Conservation (phyloP, 2,888 invertebrate genomes). For the Cordilura impudica region DNA sequence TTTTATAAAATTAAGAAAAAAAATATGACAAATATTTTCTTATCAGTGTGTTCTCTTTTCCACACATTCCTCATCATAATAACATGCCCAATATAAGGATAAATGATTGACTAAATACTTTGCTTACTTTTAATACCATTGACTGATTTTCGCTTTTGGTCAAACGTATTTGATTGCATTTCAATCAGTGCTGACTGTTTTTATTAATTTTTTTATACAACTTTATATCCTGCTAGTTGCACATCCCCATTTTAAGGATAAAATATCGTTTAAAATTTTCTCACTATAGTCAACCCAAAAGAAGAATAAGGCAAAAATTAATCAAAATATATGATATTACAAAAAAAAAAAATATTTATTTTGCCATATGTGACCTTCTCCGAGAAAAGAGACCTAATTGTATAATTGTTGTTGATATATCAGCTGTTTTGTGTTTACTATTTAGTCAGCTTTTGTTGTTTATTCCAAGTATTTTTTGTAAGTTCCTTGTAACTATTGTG, state of each 20-base stretch:
- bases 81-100: conserved; percentile 41
- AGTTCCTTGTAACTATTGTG: too few relatives aligned
- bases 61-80: conserved; percentile 38
- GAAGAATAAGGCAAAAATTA: conserved; percentile 65
- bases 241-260: conserved; percentile 30
- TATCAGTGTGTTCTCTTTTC: conserved; percentile 10
- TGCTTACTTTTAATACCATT: conserved; percentile 46
- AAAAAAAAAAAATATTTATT: conserved; percentile 65
- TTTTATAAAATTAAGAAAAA: too few relatives aligned
- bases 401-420: too few relatives aligned
- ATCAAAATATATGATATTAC: conserved; percentile 73
- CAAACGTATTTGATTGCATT: conserved; percentile 56
- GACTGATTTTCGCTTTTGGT: conserved; percentile 38
- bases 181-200: conserved; percentile 39
- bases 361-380: conserved; percentile 59
- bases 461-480: too few relatives aligned
- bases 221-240: conserved; percentile 56
- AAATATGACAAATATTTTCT: too few relatives aligned
- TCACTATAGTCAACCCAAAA: conserved; percentile 36
- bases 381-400: too few relatives aligned
- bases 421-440: too few relatives aligned
- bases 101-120: conserved; percentile 24
- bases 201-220: conserved; percentile 24
- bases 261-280: conserved; percentile 35
- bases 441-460: too few relatives aligned